Percentiles rank a stretch among this genome's conserved stretches.
These are phyloP conservation scores for Hirudinaria manillensis DNA, from an alignment of 2,888 invertebrate genomes.

Conservation along the genomic window DNA sequence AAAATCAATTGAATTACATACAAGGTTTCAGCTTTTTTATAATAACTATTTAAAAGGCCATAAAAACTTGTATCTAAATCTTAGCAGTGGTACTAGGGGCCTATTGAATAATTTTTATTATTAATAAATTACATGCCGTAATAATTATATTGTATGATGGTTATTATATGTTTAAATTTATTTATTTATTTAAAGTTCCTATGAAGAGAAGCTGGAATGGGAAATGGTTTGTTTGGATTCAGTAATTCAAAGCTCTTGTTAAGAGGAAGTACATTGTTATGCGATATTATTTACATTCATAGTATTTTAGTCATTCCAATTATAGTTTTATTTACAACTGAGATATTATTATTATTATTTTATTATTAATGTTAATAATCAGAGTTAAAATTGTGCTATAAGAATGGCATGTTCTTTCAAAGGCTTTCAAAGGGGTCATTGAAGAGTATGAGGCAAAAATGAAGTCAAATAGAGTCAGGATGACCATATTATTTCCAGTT, in stretches of 20 bases:
- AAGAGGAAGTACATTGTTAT: too few species aligned
- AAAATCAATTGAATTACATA: slow-evolving; percentile 62
- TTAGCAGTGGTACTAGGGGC: not conserved
- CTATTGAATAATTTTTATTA: too few species aligned
- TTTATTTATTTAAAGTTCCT: slow-evolving; percentile 42
- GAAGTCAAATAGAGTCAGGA: slow-evolving; percentile 14
- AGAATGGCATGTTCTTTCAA: not conserved
- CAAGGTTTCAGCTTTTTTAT: slow-evolving; percentile 52
- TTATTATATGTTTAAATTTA: not conserved
- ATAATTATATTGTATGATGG: too few species aligned
- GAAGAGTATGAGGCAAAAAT: slow-evolving; percentile 20
- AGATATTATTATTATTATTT: not conserved
- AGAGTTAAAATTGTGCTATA: not conserved
- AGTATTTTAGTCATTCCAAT: too few species aligned
- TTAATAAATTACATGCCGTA: too few species aligned
- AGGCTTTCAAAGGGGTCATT: slow-evolving; percentile 15
- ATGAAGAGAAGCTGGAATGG: slow-evolving; percentile 57
- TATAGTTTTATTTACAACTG: not conserved
- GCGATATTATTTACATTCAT: too few species aligned
- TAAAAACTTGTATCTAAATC: not conserved
- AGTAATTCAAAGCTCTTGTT: too few species aligned
- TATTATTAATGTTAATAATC: not conserved
- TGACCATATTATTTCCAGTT: slow-evolving; percentile 24
- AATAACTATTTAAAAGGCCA: too few species aligned
- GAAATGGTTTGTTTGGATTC: slow-evolving; percentile 50